These are phyloP conservation scores for Rhopilema esculentum DNA, from an alignment of 30 jellyfish, hydroid and myxozoan genomes.

Conservation along the genomic window DNA sequence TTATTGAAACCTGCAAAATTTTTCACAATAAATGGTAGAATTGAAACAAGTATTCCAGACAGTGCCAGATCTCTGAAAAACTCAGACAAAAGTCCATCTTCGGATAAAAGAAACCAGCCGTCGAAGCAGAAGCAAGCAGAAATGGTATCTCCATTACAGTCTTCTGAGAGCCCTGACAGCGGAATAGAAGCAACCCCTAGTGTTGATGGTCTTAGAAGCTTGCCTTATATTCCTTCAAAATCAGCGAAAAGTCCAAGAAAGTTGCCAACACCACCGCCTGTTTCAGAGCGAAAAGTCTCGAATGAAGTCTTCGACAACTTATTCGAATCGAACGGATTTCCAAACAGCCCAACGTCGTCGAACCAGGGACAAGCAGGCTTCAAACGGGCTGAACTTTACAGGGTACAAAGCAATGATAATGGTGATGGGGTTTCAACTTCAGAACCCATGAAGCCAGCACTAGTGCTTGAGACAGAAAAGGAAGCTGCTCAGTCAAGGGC, in stretches of 20 bases:
- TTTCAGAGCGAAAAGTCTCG: background rate
- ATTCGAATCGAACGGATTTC: background rate
- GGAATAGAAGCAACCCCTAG: constrained; percentile 18
- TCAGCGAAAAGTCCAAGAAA: constrained; percentile 55
- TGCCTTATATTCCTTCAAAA: constrained; percentile 33
- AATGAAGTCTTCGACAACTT: background rate
- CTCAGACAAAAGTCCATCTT: background rate
- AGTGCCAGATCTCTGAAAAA: background rate
- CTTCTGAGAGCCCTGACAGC: constrained; percentile 32
- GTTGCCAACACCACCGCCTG: constrained; percentile 63
- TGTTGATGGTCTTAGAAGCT: constrained; percentile 14
- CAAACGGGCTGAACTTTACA: constrained; percentile 61
- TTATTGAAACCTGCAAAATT: constrained; percentile 11
- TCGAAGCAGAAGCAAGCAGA: background rate
- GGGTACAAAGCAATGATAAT: constrained; percentile 32
- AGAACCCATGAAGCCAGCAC: background rate
- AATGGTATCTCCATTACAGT: background rate
- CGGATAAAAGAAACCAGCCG: constrained; percentile 10
- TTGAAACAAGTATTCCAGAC: background rate
- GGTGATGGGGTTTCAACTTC: background rate
- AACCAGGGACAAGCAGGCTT: constrained; percentile 12
- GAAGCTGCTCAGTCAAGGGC: background rate
- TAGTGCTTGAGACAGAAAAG: constrained; percentile 19
- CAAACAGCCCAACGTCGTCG: constrained; percentile 15
- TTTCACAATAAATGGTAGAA: background rate